Evolutionary conservation across 2,113 vertebrate species (phyloP).

Genomic region (Mohoua ochrocephala): DNA sequence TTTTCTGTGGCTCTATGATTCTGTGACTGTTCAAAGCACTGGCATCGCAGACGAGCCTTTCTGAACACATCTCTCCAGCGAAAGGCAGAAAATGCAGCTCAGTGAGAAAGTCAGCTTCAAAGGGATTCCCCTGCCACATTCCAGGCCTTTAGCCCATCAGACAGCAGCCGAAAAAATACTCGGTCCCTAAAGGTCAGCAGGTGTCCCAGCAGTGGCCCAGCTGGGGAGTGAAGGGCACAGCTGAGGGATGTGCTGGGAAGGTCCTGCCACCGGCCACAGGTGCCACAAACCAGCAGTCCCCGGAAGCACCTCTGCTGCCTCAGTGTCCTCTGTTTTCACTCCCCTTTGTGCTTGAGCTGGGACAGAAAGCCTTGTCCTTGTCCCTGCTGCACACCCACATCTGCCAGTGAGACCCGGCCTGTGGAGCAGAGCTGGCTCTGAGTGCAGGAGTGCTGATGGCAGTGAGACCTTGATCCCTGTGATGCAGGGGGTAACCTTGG

Average conservation of each 20-base stretch:
- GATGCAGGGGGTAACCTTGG: background rate
- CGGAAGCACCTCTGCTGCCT: background rate
- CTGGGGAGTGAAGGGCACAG: conserved; percentile 19
- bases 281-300: background rate
- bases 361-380: background rate
- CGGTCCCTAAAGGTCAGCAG: background rate
- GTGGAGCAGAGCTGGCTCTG: rapidly evolving
- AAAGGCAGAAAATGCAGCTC: background rate
- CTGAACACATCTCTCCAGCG: rapidly evolving
- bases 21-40: background rate
- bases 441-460: background rate
- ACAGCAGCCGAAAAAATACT: conserved; percentile 28
- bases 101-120: background rate
- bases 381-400: rapidly evolving
- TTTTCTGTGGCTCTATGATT: background rate
- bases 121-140: background rate
- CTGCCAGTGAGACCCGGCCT: background rate
- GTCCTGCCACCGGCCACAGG: background rate
- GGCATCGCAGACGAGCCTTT: background rate
- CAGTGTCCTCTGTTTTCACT: rapidly evolving
- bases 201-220: background rate
- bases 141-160: background rate
- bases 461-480: background rate
- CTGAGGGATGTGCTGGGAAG: background rate
- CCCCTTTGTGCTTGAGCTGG: background rate